A percentile compares a stretch with the other conserved stretches of the same genome.
These are phyloP conservation scores for Monomorium pharaonis DNA, from an alignment of 1,140 invertebrate species.

Conservation along the genomic window DNA sequence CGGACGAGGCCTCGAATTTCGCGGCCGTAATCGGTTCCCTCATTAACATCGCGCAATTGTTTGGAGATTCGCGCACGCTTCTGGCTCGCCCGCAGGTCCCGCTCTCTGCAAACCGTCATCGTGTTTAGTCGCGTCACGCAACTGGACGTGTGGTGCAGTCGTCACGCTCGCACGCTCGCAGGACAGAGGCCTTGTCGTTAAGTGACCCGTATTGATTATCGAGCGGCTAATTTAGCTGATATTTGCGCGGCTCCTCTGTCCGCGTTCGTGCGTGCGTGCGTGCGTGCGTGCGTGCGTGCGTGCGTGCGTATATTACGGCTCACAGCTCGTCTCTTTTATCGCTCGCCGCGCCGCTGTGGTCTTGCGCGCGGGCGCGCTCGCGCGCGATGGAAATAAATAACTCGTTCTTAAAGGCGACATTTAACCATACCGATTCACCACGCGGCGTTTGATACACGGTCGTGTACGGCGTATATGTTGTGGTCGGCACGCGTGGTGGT, in stretches of 20 bases:
- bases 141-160: constrained; percentile 41
- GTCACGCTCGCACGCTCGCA: constrained; percentile 35
- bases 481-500: constrained; percentile 12
- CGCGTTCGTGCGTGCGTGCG: neutral
- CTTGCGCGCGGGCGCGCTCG: neutral
- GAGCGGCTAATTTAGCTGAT: constrained; percentile 50
- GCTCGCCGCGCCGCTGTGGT: neutral
- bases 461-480: neutral
- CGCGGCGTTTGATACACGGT: neutral
- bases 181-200: constrained; percentile 56
- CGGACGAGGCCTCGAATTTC: neutral
- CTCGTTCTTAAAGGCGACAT: neutral
- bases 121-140: constrained; percentile 50
- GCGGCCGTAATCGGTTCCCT: constrained; percentile 14
- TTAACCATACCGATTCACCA: neutral
- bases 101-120: constrained; percentile 39
- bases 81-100: neutral
- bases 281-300: neutral
- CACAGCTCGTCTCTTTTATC: constrained; percentile 4
- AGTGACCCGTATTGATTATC: constrained; percentile 59
- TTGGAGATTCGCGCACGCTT: constrained; percentile 25
- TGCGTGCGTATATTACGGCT: neutral
- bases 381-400: constrained; percentile 13
- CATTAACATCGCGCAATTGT: constrained; percentile 46
- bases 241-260: constrained; percentile 30